phyloP scores from a whole-genome alignment of 2,888 invertebrate species.

The Cerastoderma edule region DNA sequence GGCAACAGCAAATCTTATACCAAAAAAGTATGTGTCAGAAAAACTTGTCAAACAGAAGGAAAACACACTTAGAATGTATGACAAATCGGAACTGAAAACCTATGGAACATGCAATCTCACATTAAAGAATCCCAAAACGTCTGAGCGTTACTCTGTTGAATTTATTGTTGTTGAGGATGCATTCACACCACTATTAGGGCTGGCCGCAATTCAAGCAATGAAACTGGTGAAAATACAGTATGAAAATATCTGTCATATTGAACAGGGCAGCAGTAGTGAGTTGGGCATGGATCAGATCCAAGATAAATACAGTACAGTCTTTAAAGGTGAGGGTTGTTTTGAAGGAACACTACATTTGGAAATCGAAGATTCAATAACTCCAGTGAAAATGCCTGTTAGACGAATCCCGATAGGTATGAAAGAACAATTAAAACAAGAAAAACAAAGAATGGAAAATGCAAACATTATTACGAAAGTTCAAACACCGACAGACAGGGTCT shows the following conservation, averaged over 20 bases:
- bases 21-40: slow-evolving; percentile 10
- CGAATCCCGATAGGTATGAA: slow-evolving; percentile 36
- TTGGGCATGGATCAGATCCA: slow-evolving; percentile 3
- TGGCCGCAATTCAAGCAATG: slow-evolving; percentile 8
- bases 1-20: slow-evolving; percentile 14
- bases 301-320: slow-evolving; percentile 35
- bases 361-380: slow-evolving; percentile 31
- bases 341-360: slow-evolving; percentile 44
- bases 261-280: slow-evolving; percentile 9
- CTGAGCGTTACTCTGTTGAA: slow-evolving; percentile 1
- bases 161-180: slow-evolving; percentile 18
- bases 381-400: slow-evolving; percentile 42
- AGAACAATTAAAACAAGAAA: slow-evolving; percentile 37
- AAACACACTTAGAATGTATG: slow-evolving; percentile 18
- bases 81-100: slow-evolving; percentile 20
- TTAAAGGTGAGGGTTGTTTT: slow-evolving; percentile 47
- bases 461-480: slow-evolving; percentile 26
- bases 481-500: too few species aligned
- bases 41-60: not conserved
- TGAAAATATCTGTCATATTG: slow-evolving; percentile 14
- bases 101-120: slow-evolving; percentile 3
- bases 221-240: slow-evolving; percentile 20
- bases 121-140: slow-evolving; percentile 11
- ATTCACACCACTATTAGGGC: slow-evolving; percentile 4
- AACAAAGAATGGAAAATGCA: slow-evolving; percentile 19